These are phyloP conservation scores for Cephalopholis sonnerati DNA, from an alignment of 2,113 vertebrate genomes.

Conservation along the genomic window DNA sequence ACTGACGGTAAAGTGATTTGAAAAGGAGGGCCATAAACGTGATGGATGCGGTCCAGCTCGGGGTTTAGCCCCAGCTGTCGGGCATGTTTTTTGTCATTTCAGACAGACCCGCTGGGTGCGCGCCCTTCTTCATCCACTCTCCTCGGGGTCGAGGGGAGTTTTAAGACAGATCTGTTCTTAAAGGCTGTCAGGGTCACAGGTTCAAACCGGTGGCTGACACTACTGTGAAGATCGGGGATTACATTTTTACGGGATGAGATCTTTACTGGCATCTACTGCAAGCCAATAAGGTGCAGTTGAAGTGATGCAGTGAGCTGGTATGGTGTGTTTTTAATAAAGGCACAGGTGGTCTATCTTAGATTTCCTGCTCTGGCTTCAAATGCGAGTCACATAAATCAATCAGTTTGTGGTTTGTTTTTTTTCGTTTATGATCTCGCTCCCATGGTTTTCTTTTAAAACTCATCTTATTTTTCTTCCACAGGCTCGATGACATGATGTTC, in stretches of 20 bases:
- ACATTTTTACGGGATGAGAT: slow-evolving; percentile 72
- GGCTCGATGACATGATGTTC: slow-evolving; percentile 87
- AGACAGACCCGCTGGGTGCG: slow-evolving; percentile 68
- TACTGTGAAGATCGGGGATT: slow-evolving; percentile 47
- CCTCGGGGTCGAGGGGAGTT: slow-evolving; percentile 47
- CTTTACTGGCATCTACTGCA: slow-evolving; percentile 48
- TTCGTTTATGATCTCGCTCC: slow-evolving; percentile 50
- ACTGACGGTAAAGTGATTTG: slow-evolving; percentile 69
- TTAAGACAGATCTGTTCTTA: slow-evolving; percentile 63
- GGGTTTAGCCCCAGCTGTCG: slow-evolving; percentile 81
- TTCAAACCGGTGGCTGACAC: slow-evolving; percentile 59
- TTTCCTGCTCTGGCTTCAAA: slow-evolving; percentile 55
- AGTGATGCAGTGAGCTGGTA: slow-evolving; percentile 45
- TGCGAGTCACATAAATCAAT: slow-evolving; percentile 73
- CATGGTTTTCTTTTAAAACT: slow-evolving; percentile 52
- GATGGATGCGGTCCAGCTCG: slow-evolving; percentile 81
- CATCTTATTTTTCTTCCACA: slow-evolving; percentile 58
- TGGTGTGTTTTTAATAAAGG: slow-evolving; percentile 79
- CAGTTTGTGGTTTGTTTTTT: slow-evolving; percentile 35
- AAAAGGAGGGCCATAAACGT: slow-evolving; percentile 81
- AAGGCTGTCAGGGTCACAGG: slow-evolving; percentile 50
- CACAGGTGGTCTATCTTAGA: slow-evolving; percentile 73
- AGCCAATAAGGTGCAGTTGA: slow-evolving; percentile 43
- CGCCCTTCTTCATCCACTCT: slow-evolving; percentile 52
- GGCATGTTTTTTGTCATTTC: slow-evolving; percentile 81